phyloP scores from a whole-genome alignment of 2,113 vertebrate species.

The Tringa solitaria region DNA sequence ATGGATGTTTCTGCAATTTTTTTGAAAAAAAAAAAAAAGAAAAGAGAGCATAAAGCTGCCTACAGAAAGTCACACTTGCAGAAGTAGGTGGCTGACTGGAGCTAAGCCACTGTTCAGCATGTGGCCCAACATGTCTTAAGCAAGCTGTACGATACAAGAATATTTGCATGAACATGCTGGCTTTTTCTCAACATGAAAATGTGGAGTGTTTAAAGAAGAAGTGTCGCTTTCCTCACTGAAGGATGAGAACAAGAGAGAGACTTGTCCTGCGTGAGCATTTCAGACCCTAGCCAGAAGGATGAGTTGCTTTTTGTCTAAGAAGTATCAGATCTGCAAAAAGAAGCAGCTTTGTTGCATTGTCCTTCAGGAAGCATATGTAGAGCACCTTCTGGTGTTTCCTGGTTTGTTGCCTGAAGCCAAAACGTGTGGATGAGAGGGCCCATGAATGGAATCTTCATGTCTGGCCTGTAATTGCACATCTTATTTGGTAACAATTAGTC shows the following conservation, averaged over 20 bases:
- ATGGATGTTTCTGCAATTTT: conserved; percentile 6
- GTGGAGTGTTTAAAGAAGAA: background rate
- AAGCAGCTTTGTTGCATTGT: background rate
- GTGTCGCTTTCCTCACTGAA: background rate
- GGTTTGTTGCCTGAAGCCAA: background rate
- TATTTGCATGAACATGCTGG: background rate
- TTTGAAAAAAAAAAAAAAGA: background rate
- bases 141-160: background rate
- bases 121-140: background rate
- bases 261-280: background rate
- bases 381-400: background rate
- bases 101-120: conserved; percentile 8
- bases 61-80: conserved; percentile 11
- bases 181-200: background rate
- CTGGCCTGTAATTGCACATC: background rate
- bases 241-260: background rate
- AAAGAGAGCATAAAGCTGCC: background rate
- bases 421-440: background rate
- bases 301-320: background rate
- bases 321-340: background rate
- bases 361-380: background rate
- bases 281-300: background rate
- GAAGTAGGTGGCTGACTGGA: conserved; percentile 41
- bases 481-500: conserved; percentile 5
- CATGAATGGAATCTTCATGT: background rate